Evolutionary conservation across 2,113 vertebrate genomes (phyloP).

Genomic region (Cranoglanis bouderius): DNA sequence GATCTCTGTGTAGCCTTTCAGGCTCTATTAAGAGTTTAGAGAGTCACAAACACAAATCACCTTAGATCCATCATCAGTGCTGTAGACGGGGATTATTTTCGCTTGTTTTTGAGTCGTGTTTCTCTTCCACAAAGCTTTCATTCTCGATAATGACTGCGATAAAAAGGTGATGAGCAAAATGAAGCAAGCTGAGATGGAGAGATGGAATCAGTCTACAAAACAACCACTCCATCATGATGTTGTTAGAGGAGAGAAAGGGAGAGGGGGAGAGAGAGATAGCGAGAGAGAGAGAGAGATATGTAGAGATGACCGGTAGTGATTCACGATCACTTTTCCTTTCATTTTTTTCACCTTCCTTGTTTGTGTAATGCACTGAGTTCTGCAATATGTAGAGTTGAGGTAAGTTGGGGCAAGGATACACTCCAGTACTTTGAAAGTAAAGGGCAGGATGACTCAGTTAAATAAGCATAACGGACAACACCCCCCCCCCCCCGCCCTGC

Average conservation of each 20-base stretch:
- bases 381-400: not conserved
- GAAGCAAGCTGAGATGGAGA: constrained; percentile 6
- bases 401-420: not conserved
- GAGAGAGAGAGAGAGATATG: not conserved
- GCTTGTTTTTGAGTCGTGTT: not conserved
- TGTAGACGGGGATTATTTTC: constrained; percentile 28
- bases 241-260: not conserved
- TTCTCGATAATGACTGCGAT: constrained; percentile 34
- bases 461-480: constrained; percentile 5
- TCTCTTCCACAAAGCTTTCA: constrained; percentile 6
- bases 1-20: constrained; percentile 27
- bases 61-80: constrained; percentile 45
- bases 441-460: constrained; percentile 7
- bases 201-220: constrained; percentile 2
- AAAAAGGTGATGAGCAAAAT: constrained; percentile 11
- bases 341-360: not conserved
- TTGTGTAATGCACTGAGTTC: not conserved
- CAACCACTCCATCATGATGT: not conserved
- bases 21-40: constrained; percentile 37
- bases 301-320: not conserved
- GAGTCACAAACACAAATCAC: constrained; percentile 27
- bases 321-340: not conserved
- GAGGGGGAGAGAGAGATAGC: not conserved
- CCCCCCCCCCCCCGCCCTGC: too few relatives aligned
- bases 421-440: constrained; percentile 27